These are phyloP conservation scores for Anthophora plumipes DNA, from an alignment of 2,888 invertebrate genomes.

Conservation along the genomic window DNA sequence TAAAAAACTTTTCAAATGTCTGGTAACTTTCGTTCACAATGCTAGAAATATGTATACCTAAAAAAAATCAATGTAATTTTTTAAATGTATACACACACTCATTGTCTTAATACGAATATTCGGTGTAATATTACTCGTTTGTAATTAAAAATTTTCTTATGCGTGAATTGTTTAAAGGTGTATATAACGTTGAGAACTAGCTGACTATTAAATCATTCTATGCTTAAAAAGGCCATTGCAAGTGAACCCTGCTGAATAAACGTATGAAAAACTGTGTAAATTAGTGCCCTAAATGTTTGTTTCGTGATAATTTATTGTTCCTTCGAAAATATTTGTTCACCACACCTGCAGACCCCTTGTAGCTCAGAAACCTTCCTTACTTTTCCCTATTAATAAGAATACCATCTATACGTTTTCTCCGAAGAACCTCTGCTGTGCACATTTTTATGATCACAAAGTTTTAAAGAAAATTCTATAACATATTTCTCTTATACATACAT, in stretches of 20 bases:
- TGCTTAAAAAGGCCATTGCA: slow-evolving; percentile 36
- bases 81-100: not conserved
- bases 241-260: slow-evolving; percentile 22
- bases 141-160: not conserved
- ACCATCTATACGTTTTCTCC: slow-evolving; percentile 17
- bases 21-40: not conserved
- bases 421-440: slow-evolving; percentile 15
- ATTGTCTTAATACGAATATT: not conserved
- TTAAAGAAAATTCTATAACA: slow-evolving; percentile 22
- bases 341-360: slow-evolving; percentile 57
- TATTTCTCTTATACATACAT: slow-evolving; percentile 11
- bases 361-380: not conserved
- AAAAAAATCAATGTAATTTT: slow-evolving; percentile 15
- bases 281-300: slow-evolving; percentile 47
- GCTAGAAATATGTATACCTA: not conserved
- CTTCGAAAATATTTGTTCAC: slow-evolving; percentile 4
- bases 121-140: not conserved
- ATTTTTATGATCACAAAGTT: slow-evolving; percentile 17
- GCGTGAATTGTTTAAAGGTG: slow-evolving; percentile 17
- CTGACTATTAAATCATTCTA: slow-evolving; percentile 10
- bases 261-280: slow-evolving; percentile 11
- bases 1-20: not conserved
- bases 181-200: slow-evolving; percentile 3
- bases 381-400: slow-evolving; percentile 18
- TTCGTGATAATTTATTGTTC: slow-evolving; percentile 4